These are phyloP conservation scores for Orgyia antiqua DNA, from an alignment of 2,888 invertebrate genomes.

Conservation along the genomic window DNA sequence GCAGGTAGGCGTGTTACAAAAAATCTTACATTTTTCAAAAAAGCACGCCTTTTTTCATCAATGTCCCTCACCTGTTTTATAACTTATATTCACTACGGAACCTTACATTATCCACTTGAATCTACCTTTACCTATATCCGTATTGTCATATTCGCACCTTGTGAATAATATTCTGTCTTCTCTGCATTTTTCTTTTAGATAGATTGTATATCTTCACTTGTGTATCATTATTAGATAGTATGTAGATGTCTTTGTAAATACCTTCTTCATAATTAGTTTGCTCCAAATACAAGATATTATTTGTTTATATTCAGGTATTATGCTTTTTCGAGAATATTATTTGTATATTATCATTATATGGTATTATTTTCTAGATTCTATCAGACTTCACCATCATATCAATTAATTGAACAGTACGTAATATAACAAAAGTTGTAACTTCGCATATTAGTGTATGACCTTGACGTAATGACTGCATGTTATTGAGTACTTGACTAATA, in stretches of 20 bases:
- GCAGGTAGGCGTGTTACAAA: slow-evolving; percentile 89
- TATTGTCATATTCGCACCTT: slow-evolving; percentile 67
- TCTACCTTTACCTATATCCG: slow-evolving; percentile 43
- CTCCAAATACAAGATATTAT: slow-evolving; percentile 16
- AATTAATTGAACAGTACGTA: slow-evolving; percentile 22
- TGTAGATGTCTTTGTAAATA: slow-evolving; percentile 27
- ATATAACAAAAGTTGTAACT: slow-evolving; percentile 18
- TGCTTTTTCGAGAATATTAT: slow-evolving; percentile 6
- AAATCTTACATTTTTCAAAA: slow-evolving; percentile 44
- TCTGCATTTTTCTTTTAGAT: slow-evolving; percentile 49
- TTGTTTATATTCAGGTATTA: slow-evolving; percentile 9
- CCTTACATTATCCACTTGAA: slow-evolving; percentile 45
- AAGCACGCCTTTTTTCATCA: slow-evolving; percentile 67
- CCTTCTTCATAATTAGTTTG: slow-evolving; percentile 21
- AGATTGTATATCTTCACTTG: slow-evolving; percentile 29
- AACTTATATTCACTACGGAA: slow-evolving; percentile 48
- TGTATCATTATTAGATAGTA: slow-evolving; percentile 16
- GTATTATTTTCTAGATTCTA: slow-evolving; percentile 28
- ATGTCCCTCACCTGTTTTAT: slow-evolving; percentile 55
- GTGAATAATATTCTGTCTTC: slow-evolving; percentile 72
- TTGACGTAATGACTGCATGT: slow-evolving; percentile 16
- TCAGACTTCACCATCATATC: slow-evolving; percentile 23
- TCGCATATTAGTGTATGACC: slow-evolving; percentile 25
- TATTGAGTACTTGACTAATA: neutral
- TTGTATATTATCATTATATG: slow-evolving; percentile 19